Evolutionary conservation across 2,888 invertebrate species (phyloP).

Genomic region (Zygaena filipendulae): DNA sequence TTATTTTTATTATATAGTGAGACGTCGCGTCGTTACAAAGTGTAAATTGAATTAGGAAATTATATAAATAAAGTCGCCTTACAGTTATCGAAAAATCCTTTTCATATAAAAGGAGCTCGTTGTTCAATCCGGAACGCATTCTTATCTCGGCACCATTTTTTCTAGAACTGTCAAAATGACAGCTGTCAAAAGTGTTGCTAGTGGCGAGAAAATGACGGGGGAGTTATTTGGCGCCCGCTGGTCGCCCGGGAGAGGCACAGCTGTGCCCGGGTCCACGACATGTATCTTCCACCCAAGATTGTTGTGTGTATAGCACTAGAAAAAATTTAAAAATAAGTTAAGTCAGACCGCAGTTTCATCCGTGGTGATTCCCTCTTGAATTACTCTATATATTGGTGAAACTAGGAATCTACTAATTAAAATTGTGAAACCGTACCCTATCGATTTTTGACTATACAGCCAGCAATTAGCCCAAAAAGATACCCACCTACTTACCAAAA

Average conservation of each 20-base stretch:
- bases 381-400: too few species aligned
- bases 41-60: too few species aligned
- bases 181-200: slow-evolving; percentile 15
- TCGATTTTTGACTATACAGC: too few species aligned
- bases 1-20: too few species aligned
- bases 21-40: not conserved
- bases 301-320: slow-evolving; percentile 91
- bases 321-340: too few species aligned
- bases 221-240: slow-evolving; percentile 25
- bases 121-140: slow-evolving; percentile 19
- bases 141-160: slow-evolving; percentile 30
- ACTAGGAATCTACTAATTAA: too few species aligned
- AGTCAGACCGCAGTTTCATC: not conserved
- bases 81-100: slow-evolving; percentile 3
- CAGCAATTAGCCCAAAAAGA: too few species aligned
- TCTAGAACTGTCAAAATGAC: slow-evolving; percentile 23
- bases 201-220: slow-evolving; percentile 15
- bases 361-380: too few species aligned
- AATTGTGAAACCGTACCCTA: too few species aligned
- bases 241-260: slow-evolving; percentile 36
- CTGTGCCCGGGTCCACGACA: slow-evolving; percentile 78
- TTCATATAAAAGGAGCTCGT: slow-evolving; percentile 21
- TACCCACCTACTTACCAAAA: too few species aligned
- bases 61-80: too few species aligned
- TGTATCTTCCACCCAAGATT: slow-evolving; percentile 94